Percentiles rank a stretch among this genome's conserved stretches.
Conservation (phyloP, 2,888 invertebrate species). For the Netelia virgata region DNA sequence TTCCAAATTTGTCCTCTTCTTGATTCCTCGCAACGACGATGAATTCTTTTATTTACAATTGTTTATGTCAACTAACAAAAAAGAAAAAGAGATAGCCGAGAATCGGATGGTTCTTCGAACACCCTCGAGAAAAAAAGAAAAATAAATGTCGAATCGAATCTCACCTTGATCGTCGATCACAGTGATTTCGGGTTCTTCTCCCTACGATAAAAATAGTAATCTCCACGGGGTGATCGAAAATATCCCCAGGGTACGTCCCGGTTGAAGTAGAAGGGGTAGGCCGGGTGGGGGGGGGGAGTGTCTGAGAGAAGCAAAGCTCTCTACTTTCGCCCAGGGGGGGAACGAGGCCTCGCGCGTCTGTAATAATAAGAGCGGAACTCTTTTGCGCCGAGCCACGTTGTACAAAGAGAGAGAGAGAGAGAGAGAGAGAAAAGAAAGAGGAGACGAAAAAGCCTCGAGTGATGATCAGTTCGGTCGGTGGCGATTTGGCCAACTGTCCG, state of each 20-base stretch:
- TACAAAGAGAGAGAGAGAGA: conserved; percentile 52
- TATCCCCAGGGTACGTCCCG: conserved; percentile 73
- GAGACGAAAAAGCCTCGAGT: conserved; percentile 62
- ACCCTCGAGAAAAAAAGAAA: background rate
- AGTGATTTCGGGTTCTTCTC: conserved; percentile 55
- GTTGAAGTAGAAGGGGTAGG: conserved; percentile 11
- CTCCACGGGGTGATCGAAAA: conserved; percentile 77
- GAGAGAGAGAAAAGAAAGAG: too few species aligned
- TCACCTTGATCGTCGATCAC: conserved; percentile 65
- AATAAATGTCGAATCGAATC: conserved; percentile 52
- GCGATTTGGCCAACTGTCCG: conserved; percentile 64
- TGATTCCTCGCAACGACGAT: too few species aligned
- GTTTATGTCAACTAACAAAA: too few species aligned
- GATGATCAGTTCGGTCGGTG: conserved; percentile 50
- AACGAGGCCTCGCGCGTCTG: conserved; percentile 58
- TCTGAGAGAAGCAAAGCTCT: conserved; percentile 30
- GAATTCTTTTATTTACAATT: too few species aligned
- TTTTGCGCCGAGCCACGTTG: conserved; percentile 26
- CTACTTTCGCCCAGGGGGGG: conserved; percentile 35
- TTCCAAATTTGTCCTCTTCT: too few species aligned
- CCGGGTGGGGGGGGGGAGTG: background rate
- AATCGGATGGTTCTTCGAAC: too few species aligned
- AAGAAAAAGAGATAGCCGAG: too few species aligned
- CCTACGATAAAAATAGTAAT: conserved; percentile 70
- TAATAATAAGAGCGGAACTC: conserved; percentile 61